Conservation (phyloP, 2,113 vertebrate species). For the Lethenteron camtschaticum region DNA sequence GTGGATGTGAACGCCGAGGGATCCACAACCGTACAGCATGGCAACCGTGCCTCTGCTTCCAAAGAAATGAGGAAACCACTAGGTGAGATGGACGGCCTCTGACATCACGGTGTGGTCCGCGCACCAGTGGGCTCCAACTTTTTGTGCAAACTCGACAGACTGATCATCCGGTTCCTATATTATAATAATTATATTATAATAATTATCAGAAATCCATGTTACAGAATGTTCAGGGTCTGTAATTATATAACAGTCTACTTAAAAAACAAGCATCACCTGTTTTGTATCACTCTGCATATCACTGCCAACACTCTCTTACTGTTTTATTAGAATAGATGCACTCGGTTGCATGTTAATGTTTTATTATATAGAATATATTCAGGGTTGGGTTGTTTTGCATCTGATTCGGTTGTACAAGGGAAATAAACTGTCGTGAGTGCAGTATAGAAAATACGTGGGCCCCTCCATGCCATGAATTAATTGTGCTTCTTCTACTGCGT, state of each 20-base stretch:
- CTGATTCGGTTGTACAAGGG: too few relatives aligned
- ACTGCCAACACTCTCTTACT: too few relatives aligned
- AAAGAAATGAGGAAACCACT: constrained; percentile 99
- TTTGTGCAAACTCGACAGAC: not conserved
- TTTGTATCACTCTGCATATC: too few relatives aligned
- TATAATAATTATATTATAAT: not conserved
- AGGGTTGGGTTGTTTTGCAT: not conserved
- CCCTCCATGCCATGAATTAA: constrained; percentile 9
- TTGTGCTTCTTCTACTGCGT: too few relatives aligned
- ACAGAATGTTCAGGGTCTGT: not conserved
- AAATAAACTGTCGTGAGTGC: not conserved
- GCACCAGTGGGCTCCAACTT: not conserved
- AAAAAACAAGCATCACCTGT: too few relatives aligned
- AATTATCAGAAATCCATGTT: not conserved
- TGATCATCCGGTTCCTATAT: not conserved
- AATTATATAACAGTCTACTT: not conserved
- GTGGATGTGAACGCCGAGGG: constrained; percentile 86
- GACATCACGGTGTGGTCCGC: not conserved
- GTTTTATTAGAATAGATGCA: not conserved
- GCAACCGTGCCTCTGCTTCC: constrained; percentile 93
- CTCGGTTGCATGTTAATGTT: not conserved
- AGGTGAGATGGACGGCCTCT: constrained; percentile 33
- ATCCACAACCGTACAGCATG: constrained; percentile 91
- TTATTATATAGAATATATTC: not conserved
- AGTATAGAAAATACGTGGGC: not conserved